Evolutionary conservation across 23 tunicate species (phyloP).

Genomic region (Halocynthia roretzi): DNA sequence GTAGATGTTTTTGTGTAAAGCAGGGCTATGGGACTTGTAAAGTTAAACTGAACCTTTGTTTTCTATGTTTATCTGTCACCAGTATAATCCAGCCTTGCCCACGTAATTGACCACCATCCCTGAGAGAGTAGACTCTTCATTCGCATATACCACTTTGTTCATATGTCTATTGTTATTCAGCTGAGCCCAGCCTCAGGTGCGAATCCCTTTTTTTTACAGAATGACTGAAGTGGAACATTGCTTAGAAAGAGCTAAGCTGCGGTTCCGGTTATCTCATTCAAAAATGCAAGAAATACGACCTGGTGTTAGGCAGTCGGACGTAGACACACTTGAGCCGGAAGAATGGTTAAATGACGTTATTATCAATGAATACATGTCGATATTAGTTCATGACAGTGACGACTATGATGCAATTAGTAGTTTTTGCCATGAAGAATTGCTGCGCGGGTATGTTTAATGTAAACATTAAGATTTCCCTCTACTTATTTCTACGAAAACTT

Average conservation of each 20-base stretch:
- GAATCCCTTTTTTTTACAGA: constrained; percentile 13
- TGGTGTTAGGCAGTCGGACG: constrained; percentile 45
- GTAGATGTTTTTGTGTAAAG: too few species aligned
- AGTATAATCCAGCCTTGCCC: too few species aligned
- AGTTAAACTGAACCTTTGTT: too few species aligned
- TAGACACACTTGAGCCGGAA: constrained; percentile 49
- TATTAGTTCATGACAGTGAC: constrained; percentile 20
- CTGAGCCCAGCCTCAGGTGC: not conserved
- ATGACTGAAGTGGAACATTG: constrained; percentile 29
- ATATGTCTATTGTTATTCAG: too few species aligned
- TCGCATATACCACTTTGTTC: too few species aligned
- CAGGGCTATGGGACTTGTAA: too few species aligned
- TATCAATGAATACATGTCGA: constrained; percentile 56
- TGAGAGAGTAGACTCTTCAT: too few species aligned
- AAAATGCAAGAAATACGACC: constrained; percentile 45
- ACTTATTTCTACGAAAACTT: not conserved
- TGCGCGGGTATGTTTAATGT: not conserved
- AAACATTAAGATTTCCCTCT: not conserved
- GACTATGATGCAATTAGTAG: constrained; percentile 47
- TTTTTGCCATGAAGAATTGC: constrained; percentile 61
- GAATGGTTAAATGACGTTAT: constrained; percentile 88
- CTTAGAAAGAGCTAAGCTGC: constrained; percentile 22
- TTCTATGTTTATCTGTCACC: too few species aligned
- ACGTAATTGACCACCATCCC: too few species aligned
- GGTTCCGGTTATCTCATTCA: not conserved